phyloP scores from a whole-genome alignment of 2,113 vertebrate species.

The Delphinus delphis region DNA sequence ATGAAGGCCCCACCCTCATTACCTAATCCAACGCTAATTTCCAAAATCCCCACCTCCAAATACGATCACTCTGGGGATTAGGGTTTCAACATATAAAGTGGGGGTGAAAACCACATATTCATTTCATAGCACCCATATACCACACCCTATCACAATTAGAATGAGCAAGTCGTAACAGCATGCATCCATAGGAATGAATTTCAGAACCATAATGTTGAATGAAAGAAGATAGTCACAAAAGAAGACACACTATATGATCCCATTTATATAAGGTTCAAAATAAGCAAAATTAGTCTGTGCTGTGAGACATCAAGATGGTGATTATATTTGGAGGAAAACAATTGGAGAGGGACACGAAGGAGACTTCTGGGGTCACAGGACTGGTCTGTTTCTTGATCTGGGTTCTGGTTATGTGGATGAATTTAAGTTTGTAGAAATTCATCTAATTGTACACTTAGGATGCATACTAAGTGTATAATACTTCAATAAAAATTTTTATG shows the following conservation, averaged over 20 bases:
- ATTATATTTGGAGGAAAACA: too few species aligned
- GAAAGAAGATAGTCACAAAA: neutral
- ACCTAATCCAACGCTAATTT: neutral
- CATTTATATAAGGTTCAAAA: neutral
- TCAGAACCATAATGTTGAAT: neutral
- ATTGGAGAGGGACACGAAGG: neutral
- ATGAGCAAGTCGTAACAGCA: neutral
- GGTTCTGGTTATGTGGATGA: neutral
- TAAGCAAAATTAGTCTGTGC: neutral
- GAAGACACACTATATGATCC: neutral
- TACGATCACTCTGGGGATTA: neutral
- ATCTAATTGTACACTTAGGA: neutral
- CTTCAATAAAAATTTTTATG: neutral
- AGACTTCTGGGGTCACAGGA: neutral
- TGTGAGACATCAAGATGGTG: neutral
- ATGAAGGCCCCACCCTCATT: neutral
- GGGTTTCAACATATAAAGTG: neutral
- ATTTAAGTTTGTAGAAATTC: neutral
- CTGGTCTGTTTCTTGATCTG: neutral
- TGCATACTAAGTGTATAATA: neutral
- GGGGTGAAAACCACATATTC: fast-evolving
- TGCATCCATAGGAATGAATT: too few species aligned
- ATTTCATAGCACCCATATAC: neutral
- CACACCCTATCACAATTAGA: neutral
- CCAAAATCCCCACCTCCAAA: neutral